These are phyloP conservation scores for Sycophila sp. DNA, from an alignment of 1,140 invertebrate genomes.

Conservation along the genomic window DNA sequence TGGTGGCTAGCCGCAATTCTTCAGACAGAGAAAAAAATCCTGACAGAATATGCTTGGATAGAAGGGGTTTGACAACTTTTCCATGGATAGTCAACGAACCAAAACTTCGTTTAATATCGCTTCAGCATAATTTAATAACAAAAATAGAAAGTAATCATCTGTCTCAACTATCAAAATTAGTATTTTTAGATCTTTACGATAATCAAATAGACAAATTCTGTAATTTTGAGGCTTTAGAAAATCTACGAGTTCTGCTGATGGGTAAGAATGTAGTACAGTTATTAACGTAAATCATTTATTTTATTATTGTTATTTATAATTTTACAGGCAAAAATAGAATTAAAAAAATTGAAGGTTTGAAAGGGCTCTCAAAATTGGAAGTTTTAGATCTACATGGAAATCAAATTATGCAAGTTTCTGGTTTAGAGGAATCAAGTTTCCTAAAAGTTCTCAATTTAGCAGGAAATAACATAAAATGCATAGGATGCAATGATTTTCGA, in stretches of 20 bases:
- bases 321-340: constrained; percentile 77
- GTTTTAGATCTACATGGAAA: constrained; percentile 94
- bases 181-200: constrained; percentile 93
- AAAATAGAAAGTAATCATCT: constrained; percentile 74
- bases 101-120: constrained; percentile 82
- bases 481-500: constrained; percentile 78
- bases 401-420: constrained; percentile 77
- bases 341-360: constrained; percentile 75
- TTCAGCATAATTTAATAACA: constrained; percentile 90
- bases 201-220: constrained; percentile 90
- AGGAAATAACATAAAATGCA: constrained; percentile 84
- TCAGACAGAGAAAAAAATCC: constrained; percentile 79
- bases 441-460: constrained; percentile 91
- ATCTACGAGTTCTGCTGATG: constrained; percentile 84
- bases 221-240: constrained; percentile 78
- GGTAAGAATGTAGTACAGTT: constrained; percentile 61
- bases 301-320: not conserved
- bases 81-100: constrained; percentile 84
- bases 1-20: constrained; percentile 73
- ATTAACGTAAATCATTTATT: not conserved
- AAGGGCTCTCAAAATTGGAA: constrained; percentile 78
- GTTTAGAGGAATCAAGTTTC: constrained; percentile 71
- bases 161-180: constrained; percentile 77
- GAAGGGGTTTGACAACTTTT: constrained; percentile 77
- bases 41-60: constrained; percentile 81